Conservation (phyloP, 2,797 vertebrate genomes). For the Adelosebastes latens region DNA sequence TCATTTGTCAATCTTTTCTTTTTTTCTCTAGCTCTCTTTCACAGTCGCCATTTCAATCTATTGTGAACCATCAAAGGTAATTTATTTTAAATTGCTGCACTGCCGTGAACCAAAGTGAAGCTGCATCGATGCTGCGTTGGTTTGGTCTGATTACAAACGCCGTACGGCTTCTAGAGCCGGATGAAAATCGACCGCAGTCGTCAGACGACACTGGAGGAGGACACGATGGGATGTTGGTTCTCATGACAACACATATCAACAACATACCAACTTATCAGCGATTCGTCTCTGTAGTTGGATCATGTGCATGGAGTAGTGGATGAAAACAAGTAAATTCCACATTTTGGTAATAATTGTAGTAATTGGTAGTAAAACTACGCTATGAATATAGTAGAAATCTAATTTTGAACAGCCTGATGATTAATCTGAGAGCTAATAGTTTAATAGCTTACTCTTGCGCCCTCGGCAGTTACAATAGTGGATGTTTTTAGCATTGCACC, state of each 20-base stretch:
- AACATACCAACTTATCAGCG: background rate
- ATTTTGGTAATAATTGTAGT: background rate
- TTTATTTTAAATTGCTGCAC: constrained; percentile 47
- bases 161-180: constrained; percentile 1
- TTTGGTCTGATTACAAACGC: background rate
- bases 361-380: background rate
- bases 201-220: background rate
- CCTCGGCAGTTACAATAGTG: background rate
- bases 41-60: constrained; percentile 40
- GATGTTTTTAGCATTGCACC: constrained; percentile 1
- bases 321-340: background rate
- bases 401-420: background rate
- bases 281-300: background rate
- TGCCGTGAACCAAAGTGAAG: constrained; percentile 19
- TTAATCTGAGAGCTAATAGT: constrained; percentile 1
- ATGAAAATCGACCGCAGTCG: constrained; percentile 12
- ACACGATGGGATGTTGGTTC: background rate
- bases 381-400: background rate
- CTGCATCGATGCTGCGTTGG: constrained; percentile 3
- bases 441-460: background rate
- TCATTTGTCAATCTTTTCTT: constrained; percentile 35
- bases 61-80: constrained; percentile 45
- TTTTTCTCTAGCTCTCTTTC: constrained; percentile 4
- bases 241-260: background rate
- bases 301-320: background rate